A percentile compares a stretch with the other conserved stretches of the same genome.
phyloP scores from a whole-genome alignment of 2,113 vertebrate genomes.

The Alethe castanea region DNA sequence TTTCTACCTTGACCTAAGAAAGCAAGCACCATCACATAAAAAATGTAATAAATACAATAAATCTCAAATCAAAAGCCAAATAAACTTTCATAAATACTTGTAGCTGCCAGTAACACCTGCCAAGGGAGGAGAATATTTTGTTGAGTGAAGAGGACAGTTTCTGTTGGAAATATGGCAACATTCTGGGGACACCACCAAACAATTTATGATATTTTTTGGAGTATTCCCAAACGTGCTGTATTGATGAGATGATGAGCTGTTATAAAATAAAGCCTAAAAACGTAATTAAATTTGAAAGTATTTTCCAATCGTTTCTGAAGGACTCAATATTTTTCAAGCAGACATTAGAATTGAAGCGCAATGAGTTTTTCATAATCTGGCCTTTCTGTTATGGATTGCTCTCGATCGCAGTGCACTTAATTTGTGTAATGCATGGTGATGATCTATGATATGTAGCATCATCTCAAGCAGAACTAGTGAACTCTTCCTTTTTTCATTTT shows the following conservation, averaged over 20 bases:
- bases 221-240: background rate
- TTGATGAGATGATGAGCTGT: background rate
- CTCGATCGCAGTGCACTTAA: background rate
- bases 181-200: background rate
- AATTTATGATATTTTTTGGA: background rate
- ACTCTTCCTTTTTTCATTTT: constrained; percentile 28
- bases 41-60: background rate
- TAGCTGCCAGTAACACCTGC: background rate
- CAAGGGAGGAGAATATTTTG: background rate
- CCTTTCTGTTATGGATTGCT: constrained; percentile 26
- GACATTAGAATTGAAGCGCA: constrained; percentile 37
- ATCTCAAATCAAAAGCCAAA: background rate
- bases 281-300: constrained; percentile 24
- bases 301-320: constrained; percentile 17
- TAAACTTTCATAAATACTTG: background rate
- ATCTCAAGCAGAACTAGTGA: constrained; percentile 36
- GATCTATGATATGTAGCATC: background rate
- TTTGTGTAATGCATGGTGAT: constrained; percentile 42
- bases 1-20: background rate
- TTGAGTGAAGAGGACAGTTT: background rate
- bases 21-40: background rate
- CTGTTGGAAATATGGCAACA: background rate
- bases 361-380: constrained; percentile 32
- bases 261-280: constrained; percentile 21
- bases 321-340: constrained; percentile 28